A percentile compares a stretch with the other conserved stretches of the same genome.
Conservation (phyloP, 1,140 invertebrate species). For the Dolichoris vasculosae region DNA sequence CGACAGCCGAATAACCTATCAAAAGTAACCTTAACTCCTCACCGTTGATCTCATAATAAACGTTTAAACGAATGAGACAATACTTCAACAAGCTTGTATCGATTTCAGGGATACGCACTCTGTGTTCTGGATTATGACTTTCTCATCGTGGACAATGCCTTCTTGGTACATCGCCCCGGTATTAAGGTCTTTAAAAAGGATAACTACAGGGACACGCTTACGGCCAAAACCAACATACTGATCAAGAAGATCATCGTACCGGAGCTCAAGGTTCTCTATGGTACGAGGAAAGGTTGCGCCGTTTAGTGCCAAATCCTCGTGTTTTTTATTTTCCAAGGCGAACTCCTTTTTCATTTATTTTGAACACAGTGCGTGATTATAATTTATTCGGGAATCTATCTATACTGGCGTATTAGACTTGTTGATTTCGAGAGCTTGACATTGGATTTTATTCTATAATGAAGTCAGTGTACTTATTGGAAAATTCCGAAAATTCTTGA, state of each 20-base stretch:
- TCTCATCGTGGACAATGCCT: slow-evolving; percentile 91
- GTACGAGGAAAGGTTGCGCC: slow-evolving; percentile 85
- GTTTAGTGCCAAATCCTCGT: slow-evolving; percentile 76
- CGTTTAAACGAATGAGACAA: not conserved
- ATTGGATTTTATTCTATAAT: not conserved
- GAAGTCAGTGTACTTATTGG: not conserved
- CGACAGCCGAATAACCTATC: too few relatives aligned
- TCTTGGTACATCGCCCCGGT: slow-evolving; percentile 90
- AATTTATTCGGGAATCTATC: not conserved
- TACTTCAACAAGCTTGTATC: not conserved
- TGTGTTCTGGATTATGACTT: slow-evolving; percentile 93
- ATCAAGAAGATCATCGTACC: slow-evolving; percentile 88
- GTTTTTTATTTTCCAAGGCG: not conserved
- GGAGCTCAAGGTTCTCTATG: slow-evolving; percentile 89
- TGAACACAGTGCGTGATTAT: not conserved
- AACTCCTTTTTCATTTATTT: not conserved
- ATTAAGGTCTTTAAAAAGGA: slow-evolving; percentile 89
- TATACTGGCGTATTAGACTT: not conserved
- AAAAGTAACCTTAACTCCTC: too few relatives aligned
- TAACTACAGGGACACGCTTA: slow-evolving; percentile 82
- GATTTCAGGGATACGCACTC: slow-evolving; percentile 86
- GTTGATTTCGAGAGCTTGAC: not conserved
- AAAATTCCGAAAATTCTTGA: not conserved
- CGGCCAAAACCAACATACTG: slow-evolving; percentile 85
- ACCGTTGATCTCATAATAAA: not conserved